Conservation (phyloP, 2,797 vertebrate genomes). For the Discoglossus pictus region DNA sequence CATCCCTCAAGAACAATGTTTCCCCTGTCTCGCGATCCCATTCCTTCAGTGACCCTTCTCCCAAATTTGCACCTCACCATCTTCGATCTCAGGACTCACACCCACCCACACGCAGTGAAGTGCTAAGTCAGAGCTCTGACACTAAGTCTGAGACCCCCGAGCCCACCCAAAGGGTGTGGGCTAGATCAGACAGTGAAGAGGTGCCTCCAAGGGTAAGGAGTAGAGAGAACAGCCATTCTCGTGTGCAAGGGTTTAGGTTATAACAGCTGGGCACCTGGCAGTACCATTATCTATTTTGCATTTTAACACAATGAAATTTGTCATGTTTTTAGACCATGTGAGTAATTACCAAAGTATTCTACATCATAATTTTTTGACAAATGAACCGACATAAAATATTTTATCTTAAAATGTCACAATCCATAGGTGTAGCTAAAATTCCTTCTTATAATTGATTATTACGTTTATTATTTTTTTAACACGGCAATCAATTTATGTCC, state of each 20-base stretch:
- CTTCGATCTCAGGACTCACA: slow-evolving; percentile 94
- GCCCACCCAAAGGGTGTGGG: slow-evolving; percentile 79
- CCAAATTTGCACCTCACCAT: slow-evolving; percentile 93
- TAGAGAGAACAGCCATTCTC: slow-evolving; percentile 69
- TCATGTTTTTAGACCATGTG: no score
- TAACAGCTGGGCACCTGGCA: neutral
- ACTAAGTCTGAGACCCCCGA: slow-evolving; percentile 82
- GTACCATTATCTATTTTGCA: slow-evolving; percentile 50
- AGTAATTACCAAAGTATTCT: no score
- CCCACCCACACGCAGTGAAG: slow-evolving; percentile 87
- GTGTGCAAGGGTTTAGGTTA: neutral
- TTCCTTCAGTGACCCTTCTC: slow-evolving; percentile 88
- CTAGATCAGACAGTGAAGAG: slow-evolving; percentile 87
- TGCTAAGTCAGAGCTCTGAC: slow-evolving; percentile 78
- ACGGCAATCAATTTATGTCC: no score
- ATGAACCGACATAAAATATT: no score
- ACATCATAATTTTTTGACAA: no score
- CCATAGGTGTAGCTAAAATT: no score
- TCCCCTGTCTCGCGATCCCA: slow-evolving; percentile 82
- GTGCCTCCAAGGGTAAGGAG: slow-evolving; percentile 95
- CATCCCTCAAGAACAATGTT: slow-evolving; percentile 89
- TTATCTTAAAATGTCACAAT: no score
- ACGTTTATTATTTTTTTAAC: no score
- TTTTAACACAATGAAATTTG: slow-evolving; percentile 44
- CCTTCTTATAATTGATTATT: no score